These are phyloP conservation scores for Zeugodacus cucurbitae DNA, from an alignment of 1,140 invertebrate species.

Conservation along the genomic window DNA sequence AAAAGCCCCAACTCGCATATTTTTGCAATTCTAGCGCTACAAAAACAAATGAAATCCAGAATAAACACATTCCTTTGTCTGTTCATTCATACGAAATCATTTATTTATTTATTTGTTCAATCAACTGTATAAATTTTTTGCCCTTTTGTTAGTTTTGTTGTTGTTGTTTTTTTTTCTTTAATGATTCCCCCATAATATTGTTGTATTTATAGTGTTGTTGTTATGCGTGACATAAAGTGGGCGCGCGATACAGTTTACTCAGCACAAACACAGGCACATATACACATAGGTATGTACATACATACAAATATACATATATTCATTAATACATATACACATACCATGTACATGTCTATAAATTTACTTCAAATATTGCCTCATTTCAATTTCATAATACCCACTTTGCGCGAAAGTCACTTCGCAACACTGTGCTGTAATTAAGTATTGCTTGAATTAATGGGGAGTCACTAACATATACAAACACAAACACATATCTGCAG, in stretches of 20 bases:
- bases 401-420: neutral
- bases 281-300: neutral
- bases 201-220: neutral
- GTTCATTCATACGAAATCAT: neutral
- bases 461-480: neutral
- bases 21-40: neutral
- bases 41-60: neutral
- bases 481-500: neutral
- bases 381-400: neutral
- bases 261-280: neutral
- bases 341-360: neutral
- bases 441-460: slow-evolving; percentile 1
- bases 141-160: neutral
- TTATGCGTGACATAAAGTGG: neutral
- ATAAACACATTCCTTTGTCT: neutral
- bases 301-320: neutral
- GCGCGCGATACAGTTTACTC: neutral
- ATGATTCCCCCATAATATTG: neutral
- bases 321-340: neutral
- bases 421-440: neutral
- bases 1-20: neutral
- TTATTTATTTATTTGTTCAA: slow-evolving; percentile 12
- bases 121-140: neutral
- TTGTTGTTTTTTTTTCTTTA: neutral
- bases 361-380: neutral